A percentile compares a stretch with the other conserved stretches of the same genome.
phyloP scores from a whole-genome alignment of 2,797 vertebrate genomes.

The Petrocephalus sullivani region DNA sequence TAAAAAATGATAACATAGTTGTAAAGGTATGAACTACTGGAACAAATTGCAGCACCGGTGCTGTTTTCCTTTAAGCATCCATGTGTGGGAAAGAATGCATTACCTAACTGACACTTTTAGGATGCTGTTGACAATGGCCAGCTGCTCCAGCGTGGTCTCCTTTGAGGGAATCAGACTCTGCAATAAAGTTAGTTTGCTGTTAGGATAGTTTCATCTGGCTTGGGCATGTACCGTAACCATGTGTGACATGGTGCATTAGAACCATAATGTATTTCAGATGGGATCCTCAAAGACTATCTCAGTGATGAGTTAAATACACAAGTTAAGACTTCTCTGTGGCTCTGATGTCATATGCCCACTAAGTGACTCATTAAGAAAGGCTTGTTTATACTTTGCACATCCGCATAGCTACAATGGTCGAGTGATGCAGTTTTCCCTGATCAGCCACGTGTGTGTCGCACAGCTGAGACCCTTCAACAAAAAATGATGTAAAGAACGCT shows the following conservation, averaged over 20 bases:
- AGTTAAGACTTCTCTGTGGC: not conserved
- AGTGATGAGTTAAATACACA: not conserved
- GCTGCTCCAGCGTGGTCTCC: slow-evolving; percentile 65
- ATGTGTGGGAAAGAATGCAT: slow-evolving; percentile 4
- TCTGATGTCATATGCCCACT: not conserved
- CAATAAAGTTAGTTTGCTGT: slow-evolving; percentile 11
- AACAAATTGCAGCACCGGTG: not conserved
- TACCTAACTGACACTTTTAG: slow-evolving; percentile 61
- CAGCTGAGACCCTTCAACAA: not conserved
- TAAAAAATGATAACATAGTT: slow-evolving; percentile 35
- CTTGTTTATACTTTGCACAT: not conserved
- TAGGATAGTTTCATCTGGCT: not conserved
- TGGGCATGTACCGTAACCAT: not conserved
- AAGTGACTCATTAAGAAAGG: not conserved
- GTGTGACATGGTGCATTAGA: not conserved
- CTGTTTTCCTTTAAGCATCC: not conserved
- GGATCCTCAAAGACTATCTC: not conserved
- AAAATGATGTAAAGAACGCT: not conserved
- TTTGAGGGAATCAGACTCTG: slow-evolving; percentile 60
- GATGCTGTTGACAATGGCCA: slow-evolving; percentile 68
- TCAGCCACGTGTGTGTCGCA: not conserved
- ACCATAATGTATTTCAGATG: not conserved
- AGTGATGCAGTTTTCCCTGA: not conserved
- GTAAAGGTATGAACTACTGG: not conserved
- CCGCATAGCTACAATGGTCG: not conserved